Evolutionary conservation across 2,113 vertebrate genomes (phyloP).

Genomic region (Sylvietta virens): DNA sequence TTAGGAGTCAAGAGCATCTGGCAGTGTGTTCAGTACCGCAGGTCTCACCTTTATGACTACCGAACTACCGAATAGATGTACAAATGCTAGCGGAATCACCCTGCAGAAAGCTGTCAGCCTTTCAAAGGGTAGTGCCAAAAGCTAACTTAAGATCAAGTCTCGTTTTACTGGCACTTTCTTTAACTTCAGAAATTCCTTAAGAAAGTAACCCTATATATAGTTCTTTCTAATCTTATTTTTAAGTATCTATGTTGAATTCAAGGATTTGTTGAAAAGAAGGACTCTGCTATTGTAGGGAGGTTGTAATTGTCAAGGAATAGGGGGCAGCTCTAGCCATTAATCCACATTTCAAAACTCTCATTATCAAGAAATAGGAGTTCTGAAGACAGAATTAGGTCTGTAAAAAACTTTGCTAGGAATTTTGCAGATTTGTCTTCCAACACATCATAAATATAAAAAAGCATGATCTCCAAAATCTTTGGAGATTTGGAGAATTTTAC

Average conservation of each 20-base stretch:
- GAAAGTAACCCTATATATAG: not conserved
- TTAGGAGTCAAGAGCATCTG: not conserved
- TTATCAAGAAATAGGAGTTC: not conserved
- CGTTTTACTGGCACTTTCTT: not conserved
- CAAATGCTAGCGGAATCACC: not conserved
- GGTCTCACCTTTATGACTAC: not conserved
- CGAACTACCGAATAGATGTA: not conserved
- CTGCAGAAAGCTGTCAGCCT: not conserved
- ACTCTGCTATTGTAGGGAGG: not conserved
- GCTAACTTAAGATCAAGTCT: not conserved
- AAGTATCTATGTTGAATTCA: not conserved
- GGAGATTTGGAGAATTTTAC: not conserved
- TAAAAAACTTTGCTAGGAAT: not conserved
- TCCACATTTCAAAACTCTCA: not conserved
- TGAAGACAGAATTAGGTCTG: not conserved
- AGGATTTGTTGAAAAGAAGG: not conserved
- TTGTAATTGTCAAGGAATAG: not conserved
- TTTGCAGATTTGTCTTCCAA: not conserved
- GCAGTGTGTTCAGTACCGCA: not conserved
- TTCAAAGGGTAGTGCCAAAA: not conserved
- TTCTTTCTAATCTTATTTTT: not conserved
- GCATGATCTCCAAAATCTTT: not conserved
- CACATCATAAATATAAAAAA: not conserved
- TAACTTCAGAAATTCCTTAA: not conserved
- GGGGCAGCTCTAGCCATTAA: not conserved